Percentiles rank a stretch among this genome's conserved stretches.
These are phyloP conservation scores for Unio pictorum DNA, from an alignment of 2,888 invertebrate genomes.

Conservation along the genomic window DNA sequence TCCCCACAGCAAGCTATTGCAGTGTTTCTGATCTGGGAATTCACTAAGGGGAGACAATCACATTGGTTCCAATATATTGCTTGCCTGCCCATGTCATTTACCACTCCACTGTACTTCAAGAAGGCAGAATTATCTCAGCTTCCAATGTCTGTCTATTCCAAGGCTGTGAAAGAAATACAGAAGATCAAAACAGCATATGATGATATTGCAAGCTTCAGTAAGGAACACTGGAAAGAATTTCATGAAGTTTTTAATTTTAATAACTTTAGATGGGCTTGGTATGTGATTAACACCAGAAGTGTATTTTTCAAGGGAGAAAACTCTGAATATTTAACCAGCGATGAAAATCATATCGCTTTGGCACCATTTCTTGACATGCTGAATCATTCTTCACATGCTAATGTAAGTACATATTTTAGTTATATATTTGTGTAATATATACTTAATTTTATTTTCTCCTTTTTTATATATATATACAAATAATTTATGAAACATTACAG, in stretches of 20 bases:
- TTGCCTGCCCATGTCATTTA: constrained; percentile 57
- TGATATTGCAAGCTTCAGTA: constrained; percentile 18
- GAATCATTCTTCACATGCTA: constrained; percentile 80
- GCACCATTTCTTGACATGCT: constrained; percentile 92
- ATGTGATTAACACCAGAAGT: constrained; percentile 87
- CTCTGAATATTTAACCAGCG: constrained; percentile 70
- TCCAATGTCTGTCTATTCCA: constrained; percentile 31
- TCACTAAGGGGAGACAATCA: constrained; percentile 73
- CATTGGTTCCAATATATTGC: constrained; percentile 64
- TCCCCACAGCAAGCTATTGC: constrained; percentile 82
- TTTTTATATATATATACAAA: too few species aligned
- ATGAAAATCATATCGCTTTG: constrained; percentile 76
- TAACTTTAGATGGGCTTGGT: constrained; percentile 85
- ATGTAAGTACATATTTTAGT: constrained; percentile 43
- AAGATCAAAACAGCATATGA: constrained; percentile 26
- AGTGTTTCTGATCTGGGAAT: constrained; percentile 82
- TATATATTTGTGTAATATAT: neutral
- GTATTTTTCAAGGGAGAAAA: constrained; percentile 80
- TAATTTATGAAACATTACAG: too few species aligned
- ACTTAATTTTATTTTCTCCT: neutral
- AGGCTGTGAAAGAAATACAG: constrained; percentile 24
- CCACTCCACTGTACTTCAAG: constrained; percentile 72
- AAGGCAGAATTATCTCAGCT: constrained; percentile 45
- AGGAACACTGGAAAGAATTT: constrained; percentile 20
- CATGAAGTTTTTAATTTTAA: constrained; percentile 69